Conservation (phyloP, 1,140 invertebrate species). For the Drosophila sucinea region DNA sequence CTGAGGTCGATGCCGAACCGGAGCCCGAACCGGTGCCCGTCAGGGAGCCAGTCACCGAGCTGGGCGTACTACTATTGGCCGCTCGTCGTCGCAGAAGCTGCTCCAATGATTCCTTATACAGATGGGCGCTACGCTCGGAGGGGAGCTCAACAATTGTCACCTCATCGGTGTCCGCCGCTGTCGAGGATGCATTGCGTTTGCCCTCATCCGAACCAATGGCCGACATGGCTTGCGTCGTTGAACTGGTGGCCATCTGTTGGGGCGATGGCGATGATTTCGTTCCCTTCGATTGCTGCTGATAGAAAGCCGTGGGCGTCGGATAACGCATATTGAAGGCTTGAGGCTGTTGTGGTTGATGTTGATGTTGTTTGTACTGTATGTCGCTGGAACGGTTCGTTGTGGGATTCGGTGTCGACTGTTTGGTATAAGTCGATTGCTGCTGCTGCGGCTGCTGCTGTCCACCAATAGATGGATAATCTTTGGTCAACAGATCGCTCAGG, state of each 20-base stretch:
- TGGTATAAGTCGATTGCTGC: conserved; percentile 30
- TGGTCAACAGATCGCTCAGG: conserved; percentile 74
- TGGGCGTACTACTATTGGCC: conserved; percentile 27
- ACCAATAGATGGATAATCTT: conserved; percentile 60
- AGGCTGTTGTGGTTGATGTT: conserved; percentile 53
- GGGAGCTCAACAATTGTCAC: conserved; percentile 70
- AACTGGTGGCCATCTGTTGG: conserved; percentile 70
- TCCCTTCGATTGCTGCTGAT: conserved; percentile 56
- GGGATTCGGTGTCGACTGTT: conserved; percentile 43
- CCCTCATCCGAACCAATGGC: conserved; percentile 33
- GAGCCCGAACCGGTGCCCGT: not conserved
- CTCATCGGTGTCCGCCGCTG: conserved; percentile 53
- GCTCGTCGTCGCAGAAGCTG: conserved; percentile 67
- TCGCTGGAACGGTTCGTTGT: conserved; percentile 59
- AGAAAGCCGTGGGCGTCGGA: conserved; percentile 61
- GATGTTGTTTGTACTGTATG: conserved; percentile 65
- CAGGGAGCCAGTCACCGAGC: conserved; percentile 7
- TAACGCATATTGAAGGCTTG: conserved; percentile 61
- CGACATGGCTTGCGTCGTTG: conserved; percentile 29
- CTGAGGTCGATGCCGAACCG: not conserved
- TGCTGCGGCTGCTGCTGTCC: not conserved
- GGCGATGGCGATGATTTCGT: conserved; percentile 69
- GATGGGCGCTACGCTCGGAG: conserved; percentile 60
- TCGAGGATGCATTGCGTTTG: conserved; percentile 38
- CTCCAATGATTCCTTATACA: conserved; percentile 79